Evolutionary conservation across 1,140 invertebrate species (phyloP).

Genomic region (Carposina sasakii): DNA sequence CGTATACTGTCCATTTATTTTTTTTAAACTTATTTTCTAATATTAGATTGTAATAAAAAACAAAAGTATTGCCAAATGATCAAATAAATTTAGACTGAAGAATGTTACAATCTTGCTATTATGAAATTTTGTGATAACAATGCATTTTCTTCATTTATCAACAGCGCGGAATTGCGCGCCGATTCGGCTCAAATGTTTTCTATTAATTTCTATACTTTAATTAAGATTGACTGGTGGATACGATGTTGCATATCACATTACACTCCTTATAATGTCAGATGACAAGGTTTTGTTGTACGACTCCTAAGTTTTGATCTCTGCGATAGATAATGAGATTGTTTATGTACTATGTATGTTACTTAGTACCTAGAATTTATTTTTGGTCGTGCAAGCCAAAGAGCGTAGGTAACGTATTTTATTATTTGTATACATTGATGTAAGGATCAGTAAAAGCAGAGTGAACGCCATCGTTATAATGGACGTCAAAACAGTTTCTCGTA

Average conservation of each 20-base stretch:
- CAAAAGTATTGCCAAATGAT: constrained; percentile 71
- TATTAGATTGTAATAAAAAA: constrained; percentile 39
- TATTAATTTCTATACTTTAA: constrained; percentile 15
- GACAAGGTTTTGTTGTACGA: constrained; percentile 31
- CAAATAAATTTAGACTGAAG: constrained; percentile 66
- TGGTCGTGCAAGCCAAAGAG: constrained; percentile 72
- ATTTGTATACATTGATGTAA: constrained; percentile 62
- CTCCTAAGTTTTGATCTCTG: constrained; percentile 62
- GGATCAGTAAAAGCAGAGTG: constrained; percentile 52
- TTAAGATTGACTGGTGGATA: constrained; percentile 20
- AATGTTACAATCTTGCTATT: constrained; percentile 34
- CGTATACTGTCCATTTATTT: constrained; percentile 45
- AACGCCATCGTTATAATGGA: constrained; percentile 69
- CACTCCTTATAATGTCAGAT: constrained; percentile 18
- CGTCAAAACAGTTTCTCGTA: constrained; percentile 55
- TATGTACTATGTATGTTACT: no score
- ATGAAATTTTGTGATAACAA: constrained; percentile 21
- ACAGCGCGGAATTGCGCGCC: constrained; percentile 31
- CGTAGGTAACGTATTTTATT: constrained; percentile 71
- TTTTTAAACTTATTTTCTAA: constrained; percentile 38
- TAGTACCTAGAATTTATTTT: constrained; percentile 46
- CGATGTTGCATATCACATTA: constrained; percentile 56
- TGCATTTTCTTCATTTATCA: constrained; percentile 27
- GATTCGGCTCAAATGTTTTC: constrained; percentile 42
- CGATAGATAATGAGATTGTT: constrained; percentile 49